A percentile compares a stretch with the other conserved stretches of the same genome.
Conservation (phyloP, 1,140 invertebrate species). For the Yoshiicerus persimilis region DNA sequence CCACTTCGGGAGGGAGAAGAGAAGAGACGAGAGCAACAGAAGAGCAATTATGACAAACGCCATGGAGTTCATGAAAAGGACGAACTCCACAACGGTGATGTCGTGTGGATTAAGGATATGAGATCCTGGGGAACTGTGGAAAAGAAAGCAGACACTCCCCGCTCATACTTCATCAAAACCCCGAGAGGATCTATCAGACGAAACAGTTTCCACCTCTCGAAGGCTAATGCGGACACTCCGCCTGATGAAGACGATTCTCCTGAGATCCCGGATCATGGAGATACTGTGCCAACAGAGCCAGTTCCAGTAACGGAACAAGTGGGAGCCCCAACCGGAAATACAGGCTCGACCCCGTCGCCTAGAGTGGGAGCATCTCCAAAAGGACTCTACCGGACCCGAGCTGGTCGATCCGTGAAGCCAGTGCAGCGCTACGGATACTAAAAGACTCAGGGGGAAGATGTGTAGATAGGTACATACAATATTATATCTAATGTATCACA, state of each 20-base stretch:
- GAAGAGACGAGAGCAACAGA: constrained; percentile 33
- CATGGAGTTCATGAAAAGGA: constrained; percentile 29
- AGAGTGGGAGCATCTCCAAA: too few species aligned
- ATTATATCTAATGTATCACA: too few species aligned
- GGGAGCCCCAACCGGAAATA: too few species aligned
- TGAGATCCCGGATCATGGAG: background rate
- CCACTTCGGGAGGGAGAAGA: constrained; percentile 14
- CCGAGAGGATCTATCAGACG: background rate
- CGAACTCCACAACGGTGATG: background rate
- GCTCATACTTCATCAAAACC: constrained; percentile 40
- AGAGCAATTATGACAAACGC: constrained; percentile 30
- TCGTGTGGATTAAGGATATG: constrained; percentile 45
- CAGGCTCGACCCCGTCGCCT: too few species aligned
- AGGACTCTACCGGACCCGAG: too few species aligned
- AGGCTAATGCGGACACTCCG: background rate
- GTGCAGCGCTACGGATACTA: too few species aligned
- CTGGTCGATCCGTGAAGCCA: too few species aligned
- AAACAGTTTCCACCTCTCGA: background rate
- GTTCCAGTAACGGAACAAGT: too few species aligned
- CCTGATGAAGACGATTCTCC: background rate
- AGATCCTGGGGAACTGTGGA: constrained; percentile 32
- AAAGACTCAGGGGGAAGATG: too few species aligned
- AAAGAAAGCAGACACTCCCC: constrained; percentile 4
- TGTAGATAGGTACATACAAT: too few species aligned
- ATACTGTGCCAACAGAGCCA: too few species aligned